phyloP scores from a whole-genome alignment of 1,140 invertebrate species.

The Proales similis region DNA sequence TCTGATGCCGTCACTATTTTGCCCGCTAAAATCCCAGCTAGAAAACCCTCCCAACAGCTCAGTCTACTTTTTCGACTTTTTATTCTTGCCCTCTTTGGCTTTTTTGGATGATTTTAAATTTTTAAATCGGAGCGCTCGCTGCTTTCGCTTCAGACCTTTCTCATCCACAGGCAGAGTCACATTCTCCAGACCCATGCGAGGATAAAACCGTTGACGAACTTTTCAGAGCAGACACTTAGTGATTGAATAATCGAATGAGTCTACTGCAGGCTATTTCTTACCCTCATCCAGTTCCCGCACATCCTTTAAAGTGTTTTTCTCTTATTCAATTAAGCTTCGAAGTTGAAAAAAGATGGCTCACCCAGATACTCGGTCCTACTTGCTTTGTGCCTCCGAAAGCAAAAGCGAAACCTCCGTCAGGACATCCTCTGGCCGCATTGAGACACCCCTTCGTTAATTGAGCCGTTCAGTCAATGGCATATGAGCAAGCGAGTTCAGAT shows the following conservation, averaged over 20 bases:
- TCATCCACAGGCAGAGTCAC: not conserved
- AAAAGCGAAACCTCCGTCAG: conserved; percentile 25
- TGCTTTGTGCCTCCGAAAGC: conserved; percentile 4
- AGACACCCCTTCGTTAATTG: conserved; percentile 23
- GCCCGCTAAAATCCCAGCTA: no score
- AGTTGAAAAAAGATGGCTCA: no score
- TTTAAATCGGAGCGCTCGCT: not conserved
- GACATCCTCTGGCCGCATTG: conserved; percentile 1
- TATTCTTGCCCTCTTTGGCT: no score
- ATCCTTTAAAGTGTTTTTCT: no score
- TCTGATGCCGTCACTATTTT: no score
- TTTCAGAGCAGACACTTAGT: not conserved
- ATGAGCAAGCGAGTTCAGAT: not conserved
- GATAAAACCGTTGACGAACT: not conserved
- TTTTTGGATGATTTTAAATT: no score
- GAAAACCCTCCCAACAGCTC: no score
- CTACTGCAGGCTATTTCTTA: not conserved
- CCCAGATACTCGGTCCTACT: conserved; percentile 19
- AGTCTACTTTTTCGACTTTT: no score
- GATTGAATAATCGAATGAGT: not conserved
- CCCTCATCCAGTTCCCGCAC: conserved; percentile 27
- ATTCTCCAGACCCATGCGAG: not conserved
- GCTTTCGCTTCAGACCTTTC: not conserved
- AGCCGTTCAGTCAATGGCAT: no score
- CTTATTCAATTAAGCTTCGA: no score